These are phyloP conservation scores for Cordylochernes scorpioides DNA, from an alignment of 2,888 invertebrate genomes.

Conservation along the genomic window DNA sequence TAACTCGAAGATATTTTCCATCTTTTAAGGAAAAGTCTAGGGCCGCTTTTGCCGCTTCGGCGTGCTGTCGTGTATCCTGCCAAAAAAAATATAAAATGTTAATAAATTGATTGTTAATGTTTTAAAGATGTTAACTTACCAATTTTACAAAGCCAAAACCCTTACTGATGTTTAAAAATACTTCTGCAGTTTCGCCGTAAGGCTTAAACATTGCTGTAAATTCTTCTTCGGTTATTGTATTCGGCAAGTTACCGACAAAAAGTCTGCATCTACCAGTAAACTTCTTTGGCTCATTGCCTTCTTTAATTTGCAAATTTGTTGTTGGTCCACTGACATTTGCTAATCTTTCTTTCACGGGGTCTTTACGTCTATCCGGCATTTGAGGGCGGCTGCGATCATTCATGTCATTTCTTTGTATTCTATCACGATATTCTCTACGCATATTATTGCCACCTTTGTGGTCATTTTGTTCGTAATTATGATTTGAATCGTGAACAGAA, in stretches of 20 bases:
- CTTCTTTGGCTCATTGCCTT: conserved; percentile 12
- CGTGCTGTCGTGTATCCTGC: conserved; percentile 37
- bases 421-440: too few species aligned
- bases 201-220: conserved; percentile 53
- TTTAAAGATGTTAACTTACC: conserved; percentile 30
- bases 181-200: conserved; percentile 69
- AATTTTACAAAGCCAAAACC: conserved; percentile 86
- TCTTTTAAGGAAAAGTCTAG: conserved; percentile 62
- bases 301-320: conserved; percentile 9
- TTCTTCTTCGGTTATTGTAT: conserved; percentile 66
- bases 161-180: conserved; percentile 76
- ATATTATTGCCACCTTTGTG: too few species aligned
- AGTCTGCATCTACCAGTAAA: conserved; percentile 40
- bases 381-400: too few species aligned
- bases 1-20: conserved; percentile 58
- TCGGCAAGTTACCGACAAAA: conserved; percentile 77
- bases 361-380: conserved; percentile 5
- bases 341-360: conserved; percentile 9
- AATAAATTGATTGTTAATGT: not conserved
- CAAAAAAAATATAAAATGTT: not conserved
- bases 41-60: conserved; percentile 77
- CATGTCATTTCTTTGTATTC: too few species aligned
- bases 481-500: too few species aligned
- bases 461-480: too few species aligned
- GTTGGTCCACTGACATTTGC: conserved; percentile 11